These are phyloP conservation scores for Oryzias sinensis DNA, from an alignment of 2,797 vertebrate species.

Conservation along the genomic window DNA sequence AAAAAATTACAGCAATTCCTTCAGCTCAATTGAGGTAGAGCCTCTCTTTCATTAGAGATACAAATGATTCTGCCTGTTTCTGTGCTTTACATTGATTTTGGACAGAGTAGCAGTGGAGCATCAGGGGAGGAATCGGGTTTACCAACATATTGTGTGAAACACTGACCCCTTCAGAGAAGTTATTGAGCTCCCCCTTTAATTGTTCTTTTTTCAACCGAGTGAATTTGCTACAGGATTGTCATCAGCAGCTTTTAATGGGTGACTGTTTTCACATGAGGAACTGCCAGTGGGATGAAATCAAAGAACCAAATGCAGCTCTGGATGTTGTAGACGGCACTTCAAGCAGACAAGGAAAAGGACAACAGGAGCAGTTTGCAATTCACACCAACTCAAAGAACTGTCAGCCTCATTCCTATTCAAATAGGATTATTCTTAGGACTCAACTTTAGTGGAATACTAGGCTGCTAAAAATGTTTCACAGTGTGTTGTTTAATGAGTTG, in stretches of 20 bases:
- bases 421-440: conserved; percentile 29
- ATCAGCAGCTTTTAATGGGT: not conserved
- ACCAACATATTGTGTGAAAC: too few relatives aligned
- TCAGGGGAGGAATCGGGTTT: too few relatives aligned
- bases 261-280: not conserved
- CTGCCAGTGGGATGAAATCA: not conserved
- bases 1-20: too few relatives aligned
- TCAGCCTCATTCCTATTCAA: conserved; percentile 47
- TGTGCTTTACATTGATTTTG: too few relatives aligned
- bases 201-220: too few relatives aligned
- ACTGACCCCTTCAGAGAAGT: too few relatives aligned
- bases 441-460: conserved; percentile 6
- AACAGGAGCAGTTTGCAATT: conserved; percentile 34
- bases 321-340: conserved; percentile 29
- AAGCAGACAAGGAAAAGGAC: conserved; percentile 26
- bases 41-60: too few relatives aligned
- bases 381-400: conserved; percentile 41
- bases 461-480: conserved; percentile 11
- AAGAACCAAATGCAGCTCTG: conserved; percentile 19
- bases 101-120: too few relatives aligned
- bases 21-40: too few relatives aligned
- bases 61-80: too few relatives aligned
- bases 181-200: too few relatives aligned
- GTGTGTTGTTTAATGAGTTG: conserved; percentile 19
- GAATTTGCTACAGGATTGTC: too few relatives aligned